phyloP scores from a whole-genome alignment of 2,797 vertebrate genomes.

The Holocentrus rufus region DNA sequence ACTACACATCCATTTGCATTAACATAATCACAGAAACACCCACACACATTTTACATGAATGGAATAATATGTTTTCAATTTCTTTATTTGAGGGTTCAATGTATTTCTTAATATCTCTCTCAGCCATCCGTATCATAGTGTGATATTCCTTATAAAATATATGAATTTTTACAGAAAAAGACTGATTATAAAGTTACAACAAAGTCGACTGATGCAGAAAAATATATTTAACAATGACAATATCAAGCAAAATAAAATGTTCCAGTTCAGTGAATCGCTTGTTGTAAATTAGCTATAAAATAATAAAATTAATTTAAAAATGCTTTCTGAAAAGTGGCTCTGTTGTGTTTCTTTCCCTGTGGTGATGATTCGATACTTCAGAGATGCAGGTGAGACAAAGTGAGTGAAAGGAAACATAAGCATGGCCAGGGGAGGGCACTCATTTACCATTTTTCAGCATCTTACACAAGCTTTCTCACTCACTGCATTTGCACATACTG shows the following conservation, averaged over 20 bases:
- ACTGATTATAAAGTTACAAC: slow-evolving; percentile 82
- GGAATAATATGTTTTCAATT: slow-evolving; percentile 81
- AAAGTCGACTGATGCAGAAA: slow-evolving; percentile 82
- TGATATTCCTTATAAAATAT: slow-evolving; percentile 86
- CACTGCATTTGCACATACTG: slow-evolving; percentile 48
- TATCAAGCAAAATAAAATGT: slow-evolving; percentile 85
- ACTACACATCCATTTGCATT: slow-evolving; percentile 66
- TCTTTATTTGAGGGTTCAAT: slow-evolving; percentile 80
- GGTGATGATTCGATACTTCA: slow-evolving; percentile 14
- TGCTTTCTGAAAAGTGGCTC: slow-evolving; percentile 78
- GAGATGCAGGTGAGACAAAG: slow-evolving; percentile 36
- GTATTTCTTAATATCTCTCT: slow-evolving; percentile 85
- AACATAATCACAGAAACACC: slow-evolving; percentile 56
- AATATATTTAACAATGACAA: slow-evolving; percentile 85
- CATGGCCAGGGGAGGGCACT: slow-evolving; percentile 66
- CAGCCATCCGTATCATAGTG: slow-evolving; percentile 85
- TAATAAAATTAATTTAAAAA: slow-evolving; percentile 87
- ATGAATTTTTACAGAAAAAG: slow-evolving; percentile 85
- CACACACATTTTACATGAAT: slow-evolving; percentile 72
- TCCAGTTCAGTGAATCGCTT: slow-evolving; percentile 89
- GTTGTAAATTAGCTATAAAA: slow-evolving; percentile 90
- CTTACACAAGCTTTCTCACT: slow-evolving; percentile 48
- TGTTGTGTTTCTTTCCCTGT: slow-evolving; percentile 28
- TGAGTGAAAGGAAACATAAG: background rate
- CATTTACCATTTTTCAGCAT: slow-evolving; percentile 45